A percentile compares a stretch with the other conserved stretches of the same genome.
Evolutionary conservation across 2,113 vertebrate genomes (phyloP).

Genomic region (Nerophis ophidion): DNA sequence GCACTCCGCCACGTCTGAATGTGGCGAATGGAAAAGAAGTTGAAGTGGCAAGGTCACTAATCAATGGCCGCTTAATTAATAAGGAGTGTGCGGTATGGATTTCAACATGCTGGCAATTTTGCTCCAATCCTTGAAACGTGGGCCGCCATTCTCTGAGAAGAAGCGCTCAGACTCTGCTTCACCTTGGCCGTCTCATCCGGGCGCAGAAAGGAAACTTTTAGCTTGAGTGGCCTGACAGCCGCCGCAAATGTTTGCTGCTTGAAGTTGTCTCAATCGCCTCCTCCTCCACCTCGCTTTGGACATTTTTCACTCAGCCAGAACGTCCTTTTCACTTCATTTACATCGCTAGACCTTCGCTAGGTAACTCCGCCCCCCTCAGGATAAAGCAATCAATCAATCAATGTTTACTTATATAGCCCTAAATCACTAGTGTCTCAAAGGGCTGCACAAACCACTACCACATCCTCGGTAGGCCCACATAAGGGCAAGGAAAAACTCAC

Average conservation of each 20-base stretch:
- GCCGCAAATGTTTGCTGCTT: not conserved
- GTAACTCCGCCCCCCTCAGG: too few relatives aligned
- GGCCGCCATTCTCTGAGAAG: conserved; percentile 31
- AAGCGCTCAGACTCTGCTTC: conserved; percentile 29
- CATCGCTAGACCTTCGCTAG: too few relatives aligned
- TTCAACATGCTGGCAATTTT: conserved; percentile 57
- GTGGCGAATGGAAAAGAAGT: conserved; percentile 58
- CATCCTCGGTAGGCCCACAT: too few relatives aligned
- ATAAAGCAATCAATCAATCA: too few relatives aligned
- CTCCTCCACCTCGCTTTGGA: too few relatives aligned
- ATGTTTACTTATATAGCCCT: too few relatives aligned
- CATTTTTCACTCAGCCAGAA: too few relatives aligned
- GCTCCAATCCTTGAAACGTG: conserved; percentile 60
- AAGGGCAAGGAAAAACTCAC: too few relatives aligned
- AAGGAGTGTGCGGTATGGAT: conserved; percentile 69
- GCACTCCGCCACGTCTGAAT: conserved; percentile 30
- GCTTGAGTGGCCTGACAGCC: not conserved
- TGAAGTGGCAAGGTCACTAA: conserved; percentile 60
- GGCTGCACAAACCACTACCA: too few relatives aligned
- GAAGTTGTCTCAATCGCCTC: too few relatives aligned
- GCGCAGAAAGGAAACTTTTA: conserved; percentile 21
- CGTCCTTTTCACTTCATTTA: too few relatives aligned
- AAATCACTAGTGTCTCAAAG: too few relatives aligned
- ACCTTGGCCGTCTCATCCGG: conserved; percentile 29
- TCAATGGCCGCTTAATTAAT: conserved; percentile 76